phyloP scores from a whole-genome alignment of 2,113 vertebrate species.

The Phasianus colchicus region DNA sequence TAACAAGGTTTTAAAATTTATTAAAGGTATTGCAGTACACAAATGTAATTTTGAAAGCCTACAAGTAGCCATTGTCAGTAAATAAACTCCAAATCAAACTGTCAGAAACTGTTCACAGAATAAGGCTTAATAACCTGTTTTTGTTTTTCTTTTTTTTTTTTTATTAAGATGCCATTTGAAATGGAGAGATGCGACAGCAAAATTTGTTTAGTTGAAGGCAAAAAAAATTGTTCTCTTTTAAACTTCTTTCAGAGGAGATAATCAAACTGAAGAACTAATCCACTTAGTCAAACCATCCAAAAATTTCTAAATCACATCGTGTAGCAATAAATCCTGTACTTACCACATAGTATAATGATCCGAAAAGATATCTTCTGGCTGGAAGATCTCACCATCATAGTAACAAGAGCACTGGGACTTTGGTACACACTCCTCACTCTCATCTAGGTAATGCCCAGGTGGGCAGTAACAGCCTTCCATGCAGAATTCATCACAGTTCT shows the following conservation, averaged over 20 bases:
- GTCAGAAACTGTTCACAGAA: background rate
- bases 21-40: background rate
- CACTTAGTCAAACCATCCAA: background rate
- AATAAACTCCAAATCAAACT: constrained; percentile 27
- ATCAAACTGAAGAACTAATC: background rate
- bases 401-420: constrained; percentile 89
- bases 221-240: background rate
- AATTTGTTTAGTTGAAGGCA: background rate
- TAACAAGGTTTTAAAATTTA: background rate
- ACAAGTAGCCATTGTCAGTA: background rate
- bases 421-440: constrained; percentile 86
- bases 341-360: constrained; percentile 92
- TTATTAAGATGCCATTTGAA: background rate
- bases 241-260: background rate
- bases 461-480: constrained; percentile 95
- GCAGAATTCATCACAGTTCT: constrained; percentile 80
- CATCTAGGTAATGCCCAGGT: constrained; percentile 82
- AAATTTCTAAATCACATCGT: rapidly evolving
- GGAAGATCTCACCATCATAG: constrained; percentile 92
- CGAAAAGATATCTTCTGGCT: constrained; percentile 90
- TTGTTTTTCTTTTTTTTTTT: background rate
- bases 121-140: background rate
- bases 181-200: background rate
- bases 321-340: background rate
- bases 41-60: constrained; percentile 29